Percentiles rank a stretch among this genome's conserved stretches.
Conservation (phyloP, 37 sponge, comb jelly and placozoan species). For the Axinella damicornis region DNA sequence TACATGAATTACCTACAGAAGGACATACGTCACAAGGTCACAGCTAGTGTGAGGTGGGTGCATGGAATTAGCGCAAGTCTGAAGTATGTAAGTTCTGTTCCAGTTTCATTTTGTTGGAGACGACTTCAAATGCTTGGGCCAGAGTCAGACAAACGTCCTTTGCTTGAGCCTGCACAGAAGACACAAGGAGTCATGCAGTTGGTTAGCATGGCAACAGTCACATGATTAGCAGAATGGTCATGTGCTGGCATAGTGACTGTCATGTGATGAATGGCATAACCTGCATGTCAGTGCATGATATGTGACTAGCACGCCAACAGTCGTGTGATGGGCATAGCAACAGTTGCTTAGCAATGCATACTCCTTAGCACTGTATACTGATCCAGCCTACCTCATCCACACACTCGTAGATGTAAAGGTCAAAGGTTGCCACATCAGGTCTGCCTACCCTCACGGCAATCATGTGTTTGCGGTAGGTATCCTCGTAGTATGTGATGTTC, state of each 20-base stretch:
- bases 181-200: background rate
- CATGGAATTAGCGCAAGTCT: background rate
- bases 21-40: too few species aligned
- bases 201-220: too few species aligned
- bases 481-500: constrained; percentile 78
- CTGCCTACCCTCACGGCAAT: constrained; percentile 58
- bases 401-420: constrained; percentile 79
- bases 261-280: too few species aligned
- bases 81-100: constrained; percentile 11
- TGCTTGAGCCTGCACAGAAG: constrained; percentile 57
- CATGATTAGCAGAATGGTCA: too few species aligned
- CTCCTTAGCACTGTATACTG: too few species aligned
- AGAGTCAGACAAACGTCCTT: constrained; percentile 82
- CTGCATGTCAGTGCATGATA: too few species aligned
- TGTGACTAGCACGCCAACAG: too few species aligned
- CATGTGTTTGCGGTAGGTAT: constrained; percentile 71
- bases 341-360: too few species aligned
- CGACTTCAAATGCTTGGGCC: constrained; percentile 84
- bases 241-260: too few species aligned
- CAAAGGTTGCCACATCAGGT: constrained; percentile 27
- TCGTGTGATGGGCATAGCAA: background rate
- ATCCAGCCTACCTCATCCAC: constrained; percentile 57
- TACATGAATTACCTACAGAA: too few species aligned
- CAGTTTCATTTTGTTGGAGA: constrained; percentile 56
- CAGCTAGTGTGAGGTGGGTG: too few species aligned